These are phyloP conservation scores for Ameiurus melas DNA, from an alignment of 2,113 vertebrate species.

Conservation along the genomic window DNA sequence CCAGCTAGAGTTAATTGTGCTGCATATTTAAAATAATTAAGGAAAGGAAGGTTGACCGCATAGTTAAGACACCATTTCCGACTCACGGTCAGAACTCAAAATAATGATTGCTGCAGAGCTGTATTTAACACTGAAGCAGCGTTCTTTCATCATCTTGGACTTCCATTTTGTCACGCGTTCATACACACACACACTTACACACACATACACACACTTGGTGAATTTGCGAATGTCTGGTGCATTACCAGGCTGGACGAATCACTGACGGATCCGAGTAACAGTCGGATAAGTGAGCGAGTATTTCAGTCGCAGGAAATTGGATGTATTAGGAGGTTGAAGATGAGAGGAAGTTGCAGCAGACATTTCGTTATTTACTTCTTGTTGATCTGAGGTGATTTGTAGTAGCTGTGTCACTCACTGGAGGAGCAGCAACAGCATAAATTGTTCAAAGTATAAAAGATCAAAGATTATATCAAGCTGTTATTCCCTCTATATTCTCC, in stretches of 20 bases:
- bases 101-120: slow-evolving; percentile 29
- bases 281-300: not conserved
- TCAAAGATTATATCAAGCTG: slow-evolving; percentile 24
- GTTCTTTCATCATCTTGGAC: slow-evolving; percentile 42
- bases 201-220: not conserved
- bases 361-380: slow-evolving; percentile 6
- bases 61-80: slow-evolving; percentile 56
- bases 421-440: slow-evolving; percentile 4
- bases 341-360: not conserved
- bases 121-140: slow-evolving; percentile 28
- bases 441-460: slow-evolving; percentile 34
- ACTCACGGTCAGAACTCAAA: slow-evolving; percentile 33
- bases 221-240: not conserved
- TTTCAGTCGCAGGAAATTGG: not conserved
- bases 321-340: not conserved
- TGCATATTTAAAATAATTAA: slow-evolving; percentile 63
- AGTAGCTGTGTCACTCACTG: not conserved
- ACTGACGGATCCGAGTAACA: not conserved
- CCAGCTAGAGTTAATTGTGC: slow-evolving; percentile 53
- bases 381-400: slow-evolving; percentile 20
- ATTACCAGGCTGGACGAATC: not conserved
- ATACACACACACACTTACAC: too few species aligned
- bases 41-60: slow-evolving; percentile 59
- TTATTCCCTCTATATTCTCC: not conserved
- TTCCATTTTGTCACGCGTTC: slow-evolving; percentile 3